phyloP scores from a whole-genome alignment of 2,113 vertebrate genomes.

The Saimiri boliviensis region DNA sequence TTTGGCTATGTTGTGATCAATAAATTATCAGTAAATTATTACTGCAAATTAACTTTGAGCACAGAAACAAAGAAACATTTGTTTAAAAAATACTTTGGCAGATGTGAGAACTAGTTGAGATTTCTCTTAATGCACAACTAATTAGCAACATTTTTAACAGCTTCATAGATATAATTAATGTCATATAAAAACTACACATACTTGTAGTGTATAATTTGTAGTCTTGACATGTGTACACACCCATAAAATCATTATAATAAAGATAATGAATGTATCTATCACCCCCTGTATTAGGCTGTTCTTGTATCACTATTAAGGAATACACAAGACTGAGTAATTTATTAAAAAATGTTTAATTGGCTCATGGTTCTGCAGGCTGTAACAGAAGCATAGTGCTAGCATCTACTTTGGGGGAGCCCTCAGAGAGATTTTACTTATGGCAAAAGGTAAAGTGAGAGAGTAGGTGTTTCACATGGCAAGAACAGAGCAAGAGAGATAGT shows the following conservation, averaged over 20 bases:
- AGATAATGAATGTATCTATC: neutral
- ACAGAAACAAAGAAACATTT: neutral
- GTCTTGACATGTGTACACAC: neutral
- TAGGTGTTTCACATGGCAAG: too few species aligned
- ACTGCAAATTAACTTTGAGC: neutral
- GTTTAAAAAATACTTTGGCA: slow-evolving; percentile 11
- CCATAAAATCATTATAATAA: neutral
- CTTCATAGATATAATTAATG: neutral
- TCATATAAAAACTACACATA: neutral
- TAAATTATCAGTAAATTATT: neutral
- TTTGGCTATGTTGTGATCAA: neutral
- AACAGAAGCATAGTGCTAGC: too few species aligned
- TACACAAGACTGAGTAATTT: too few species aligned
- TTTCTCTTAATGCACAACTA: neutral
- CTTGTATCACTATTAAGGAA: too few species aligned
- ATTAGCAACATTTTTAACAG: neutral
- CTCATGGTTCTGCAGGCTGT: too few species aligned
- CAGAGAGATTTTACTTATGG: too few species aligned
- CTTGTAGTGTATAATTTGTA: neutral
- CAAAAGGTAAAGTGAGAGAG: too few species aligned
- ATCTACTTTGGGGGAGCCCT: too few species aligned
- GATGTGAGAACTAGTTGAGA: neutral
- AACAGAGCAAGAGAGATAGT: too few species aligned
- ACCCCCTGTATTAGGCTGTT: too few species aligned
- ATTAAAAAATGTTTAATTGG: too few species aligned